Evolutionary conservation across 2,113 vertebrate genomes (phyloP), one percentile per base, ranked within the genome.

Genomic region (Pomatostomus ruficeps): DNA sequence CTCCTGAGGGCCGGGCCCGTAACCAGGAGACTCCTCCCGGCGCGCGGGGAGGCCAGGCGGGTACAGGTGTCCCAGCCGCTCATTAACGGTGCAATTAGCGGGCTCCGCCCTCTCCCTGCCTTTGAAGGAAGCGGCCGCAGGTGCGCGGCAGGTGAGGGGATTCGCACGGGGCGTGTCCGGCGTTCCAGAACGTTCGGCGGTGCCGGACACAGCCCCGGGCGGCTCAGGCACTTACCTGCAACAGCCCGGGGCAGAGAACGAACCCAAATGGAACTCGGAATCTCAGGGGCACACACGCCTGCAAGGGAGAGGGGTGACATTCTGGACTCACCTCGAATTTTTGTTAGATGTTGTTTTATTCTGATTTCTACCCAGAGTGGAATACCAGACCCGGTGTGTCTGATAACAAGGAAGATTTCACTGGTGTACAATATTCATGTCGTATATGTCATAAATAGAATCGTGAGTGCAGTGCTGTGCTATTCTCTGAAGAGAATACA

Each of bases 121-220:
- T 33, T 9, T 10, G 26, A 16, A n/a, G 42, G 31, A n/a, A 42
- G 26, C 0, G 15, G 33, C 36, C 54, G 2, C 7, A 45, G 49
- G 51, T 1, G 11, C 1, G 13, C 2, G 35, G 51, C 16, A 23
- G 35, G 55, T 5, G 65, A 12, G n/a, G 28, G 1, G 2, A 28
- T 7, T 6, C 0, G 0, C 14, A 19, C 2, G 16, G 10, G 21
- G 6, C 1, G 12, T 1, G 2, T 10, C 6, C 31, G 1, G 0
- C 0, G 24, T 9, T 61, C 75, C n/a, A 13, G 57, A 29, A 29
- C 4, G 10, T 0, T 5, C 0, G 6, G 31, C 54, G 31, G 10
- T 1, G 7, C 9, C 28, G 26, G n/a, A n/a, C n/a, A 6, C 42
- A 45, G 38, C 42, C 22, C 35, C 1, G 11, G 6, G 11, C 21